phyloP scores from a whole-genome alignment of 2,113 vertebrate genomes.

The Cisticola juncidis region DNA sequence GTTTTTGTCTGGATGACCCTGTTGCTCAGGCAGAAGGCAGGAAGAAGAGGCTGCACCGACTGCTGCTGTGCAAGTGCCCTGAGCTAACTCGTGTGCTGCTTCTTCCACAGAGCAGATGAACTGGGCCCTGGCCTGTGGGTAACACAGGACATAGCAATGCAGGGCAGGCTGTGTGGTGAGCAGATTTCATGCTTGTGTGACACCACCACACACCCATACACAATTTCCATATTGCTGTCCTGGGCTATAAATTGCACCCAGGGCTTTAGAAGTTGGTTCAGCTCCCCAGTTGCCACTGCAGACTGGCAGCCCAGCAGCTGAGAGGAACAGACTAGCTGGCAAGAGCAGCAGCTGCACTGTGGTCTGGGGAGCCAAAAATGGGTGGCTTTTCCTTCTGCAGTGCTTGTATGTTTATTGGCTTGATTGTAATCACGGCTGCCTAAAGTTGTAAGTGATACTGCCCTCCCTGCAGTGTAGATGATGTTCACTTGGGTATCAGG shows the following conservation, averaged over 20 bases:
- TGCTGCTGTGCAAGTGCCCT: background rate
- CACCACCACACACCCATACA: fast-evolving
- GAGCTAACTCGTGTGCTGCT: background rate
- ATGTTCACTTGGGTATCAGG: background rate
- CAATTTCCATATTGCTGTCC: background rate
- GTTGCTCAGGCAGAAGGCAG: background rate
- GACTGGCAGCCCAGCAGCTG: fast-evolving
- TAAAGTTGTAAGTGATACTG: constrained; percentile 31
- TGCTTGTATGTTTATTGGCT: background rate
- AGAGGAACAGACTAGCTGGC: background rate
- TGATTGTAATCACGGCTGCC: constrained; percentile 45
- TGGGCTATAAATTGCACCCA: background rate
- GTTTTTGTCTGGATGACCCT: background rate
- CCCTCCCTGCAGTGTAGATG: background rate
- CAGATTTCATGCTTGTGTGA: background rate
- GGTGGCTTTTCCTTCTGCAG: background rate
- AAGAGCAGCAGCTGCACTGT: background rate
- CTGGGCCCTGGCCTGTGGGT: background rate
- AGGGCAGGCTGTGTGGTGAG: background rate
- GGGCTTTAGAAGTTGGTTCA: background rate
- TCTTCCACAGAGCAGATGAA: background rate
- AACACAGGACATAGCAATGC: background rate
- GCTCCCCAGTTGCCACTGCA: background rate
- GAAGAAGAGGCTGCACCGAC: background rate
- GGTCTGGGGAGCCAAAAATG: background rate